A percentile compares a stretch with the other conserved stretches of the same genome.
These are phyloP conservation scores for Coptodon rendalli DNA, from an alignment of 2,113 vertebrate species.

Conservation along the genomic window DNA sequence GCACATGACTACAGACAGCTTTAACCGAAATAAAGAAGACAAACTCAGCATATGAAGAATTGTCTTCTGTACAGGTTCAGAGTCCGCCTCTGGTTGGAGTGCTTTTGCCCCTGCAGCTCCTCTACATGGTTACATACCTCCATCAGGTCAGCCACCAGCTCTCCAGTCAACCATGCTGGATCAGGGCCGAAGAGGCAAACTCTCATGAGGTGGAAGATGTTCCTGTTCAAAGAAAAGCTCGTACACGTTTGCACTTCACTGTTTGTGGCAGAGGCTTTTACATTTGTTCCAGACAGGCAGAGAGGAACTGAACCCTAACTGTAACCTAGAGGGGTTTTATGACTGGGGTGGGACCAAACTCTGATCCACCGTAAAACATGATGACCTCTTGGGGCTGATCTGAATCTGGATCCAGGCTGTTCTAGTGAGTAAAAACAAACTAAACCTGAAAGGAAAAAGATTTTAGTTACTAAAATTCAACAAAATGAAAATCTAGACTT, in stretches of 20 bases:
- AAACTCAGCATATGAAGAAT: background rate
- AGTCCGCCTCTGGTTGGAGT: background rate
- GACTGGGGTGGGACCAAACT: background rate
- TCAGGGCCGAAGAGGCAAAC: background rate
- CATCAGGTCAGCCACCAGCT: background rate
- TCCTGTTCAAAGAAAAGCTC: background rate
- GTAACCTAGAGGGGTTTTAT: background rate
- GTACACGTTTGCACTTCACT: background rate
- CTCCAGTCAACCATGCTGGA: background rate
- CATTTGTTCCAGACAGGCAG: background rate
- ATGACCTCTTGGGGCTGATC: background rate
- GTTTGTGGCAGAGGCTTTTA: background rate
- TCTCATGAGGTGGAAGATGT: background rate
- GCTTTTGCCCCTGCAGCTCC: background rate
- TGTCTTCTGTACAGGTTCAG: background rate
- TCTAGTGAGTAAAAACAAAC: background rate
- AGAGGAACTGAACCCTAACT: background rate
- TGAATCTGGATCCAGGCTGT: background rate
- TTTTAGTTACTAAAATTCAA: background rate
- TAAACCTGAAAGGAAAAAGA: background rate
- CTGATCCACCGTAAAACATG: background rate
- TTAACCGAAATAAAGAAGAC: background rate
- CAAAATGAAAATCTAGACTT: background rate
- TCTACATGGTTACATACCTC: rapidly evolving
- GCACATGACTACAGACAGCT: background rate